Base-by-base conservation (phyloP, 2,113 vertebrate genomes). In the Erpornis zantholeuca region DNA sequence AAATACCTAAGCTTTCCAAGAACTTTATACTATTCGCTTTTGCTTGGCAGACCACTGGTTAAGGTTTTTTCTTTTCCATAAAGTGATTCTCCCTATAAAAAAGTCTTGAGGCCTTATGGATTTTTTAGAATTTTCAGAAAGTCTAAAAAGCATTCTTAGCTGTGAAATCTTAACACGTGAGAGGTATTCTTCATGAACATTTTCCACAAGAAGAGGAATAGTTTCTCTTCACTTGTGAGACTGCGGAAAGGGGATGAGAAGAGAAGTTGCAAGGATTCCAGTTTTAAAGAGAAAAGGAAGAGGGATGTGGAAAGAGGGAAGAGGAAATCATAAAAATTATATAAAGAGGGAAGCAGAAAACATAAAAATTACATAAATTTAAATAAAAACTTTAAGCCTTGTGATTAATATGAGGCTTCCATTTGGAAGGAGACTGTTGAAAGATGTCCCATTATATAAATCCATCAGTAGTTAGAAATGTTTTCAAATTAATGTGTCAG, bases 231-330 rank as follows among this genome's bases (percentile, higher is more conserved):
- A 59, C 16, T 44, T 42, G 4, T 11, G 53, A 77, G 53, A 71
- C 1, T 45, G 3, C 13, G 19, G 7, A 79, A 69, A 57, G 8
- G 7, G 6, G 13, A 54, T 0, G 0, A 42, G 16, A 80, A 73
- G 57, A 40, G 6, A 75, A 85, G 73, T 31, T 60, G 13, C 47
- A 92, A 64, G 27, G 21, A 71, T 19, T 66, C 18, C 23, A 63
- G 15, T 35, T 56, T 73, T 49, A 3, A 69, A 22, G 18, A 56
- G 17, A 50, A 64, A 54, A 79, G 29, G 52, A 61, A 54, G 38
- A 53, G 6, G 11, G 9, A 50, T 49, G 10, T 9, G 4, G 49
- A 29, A 47, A 75, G 70, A 72, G 22, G 17, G 52, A 56, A 44
- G 38, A 1, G 2, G 29, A 69, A 61, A 86, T 33, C 3, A 23